phyloP scores from a whole-genome alignment of 2,113 vertebrate genomes.

The zebrafish (Danio rerio) region DNA sequence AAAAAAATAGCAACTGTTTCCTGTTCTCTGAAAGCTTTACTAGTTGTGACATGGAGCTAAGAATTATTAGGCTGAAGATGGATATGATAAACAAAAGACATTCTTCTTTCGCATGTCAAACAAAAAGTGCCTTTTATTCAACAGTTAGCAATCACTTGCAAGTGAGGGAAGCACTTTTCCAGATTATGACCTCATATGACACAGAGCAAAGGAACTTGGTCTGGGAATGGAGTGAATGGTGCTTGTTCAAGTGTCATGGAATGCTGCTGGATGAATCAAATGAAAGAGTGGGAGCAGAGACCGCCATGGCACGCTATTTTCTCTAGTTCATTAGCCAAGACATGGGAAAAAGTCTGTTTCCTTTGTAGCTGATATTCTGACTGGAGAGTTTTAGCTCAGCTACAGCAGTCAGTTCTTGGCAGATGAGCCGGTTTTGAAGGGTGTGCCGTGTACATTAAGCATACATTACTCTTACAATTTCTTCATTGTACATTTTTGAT shows the following conservation, averaged over 20 bases:
- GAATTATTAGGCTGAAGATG: slow-evolving; percentile 11
- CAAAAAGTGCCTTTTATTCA: slow-evolving; percentile 45
- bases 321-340: slow-evolving; percentile 25
- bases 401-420: slow-evolving; percentile 32
- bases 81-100: slow-evolving; percentile 1
- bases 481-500: background rate
- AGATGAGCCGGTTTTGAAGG: slow-evolving; percentile 1
- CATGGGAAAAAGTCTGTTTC: slow-evolving; percentile 45
- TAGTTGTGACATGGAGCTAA: slow-evolving; percentile 18
- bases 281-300: slow-evolving; percentile 8
- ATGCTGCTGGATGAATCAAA: slow-evolving; percentile 32
- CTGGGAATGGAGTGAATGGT: slow-evolving; percentile 31
- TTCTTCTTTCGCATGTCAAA: slow-evolving; percentile 30
- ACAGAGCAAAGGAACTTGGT: slow-evolving; percentile 28
- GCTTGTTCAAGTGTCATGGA: slow-evolving; percentile 30
- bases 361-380: slow-evolving; percentile 28
- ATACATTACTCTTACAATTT: slow-evolving; percentile 12
- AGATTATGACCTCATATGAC: slow-evolving; percentile 55
- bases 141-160: slow-evolving; percentile 33
- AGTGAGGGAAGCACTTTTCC: slow-evolving; percentile 45
- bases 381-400: slow-evolving; percentile 35
- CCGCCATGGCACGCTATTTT: slow-evolving; percentile 8
- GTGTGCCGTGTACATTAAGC: slow-evolving; percentile 12
- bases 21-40: slow-evolving; percentile 34
- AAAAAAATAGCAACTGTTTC: slow-evolving; percentile 45